A percentile compares a stretch with the other conserved stretches of the same genome.
Evolutionary conservation across 53 echinoderm and acorn worm species (phyloP).

Genomic region (Temnopleurus reevesii): DNA sequence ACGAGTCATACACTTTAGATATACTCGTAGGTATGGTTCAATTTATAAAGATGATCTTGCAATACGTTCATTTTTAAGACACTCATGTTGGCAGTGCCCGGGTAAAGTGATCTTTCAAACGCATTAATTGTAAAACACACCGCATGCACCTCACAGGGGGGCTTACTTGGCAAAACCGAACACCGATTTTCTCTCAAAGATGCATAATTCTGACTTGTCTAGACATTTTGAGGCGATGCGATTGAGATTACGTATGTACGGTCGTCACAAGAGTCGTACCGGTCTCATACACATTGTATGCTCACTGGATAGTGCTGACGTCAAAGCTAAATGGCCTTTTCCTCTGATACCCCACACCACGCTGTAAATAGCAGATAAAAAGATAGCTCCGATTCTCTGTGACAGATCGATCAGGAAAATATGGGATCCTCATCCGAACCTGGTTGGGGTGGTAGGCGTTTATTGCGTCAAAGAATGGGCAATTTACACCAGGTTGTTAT

Average conservation of each 20-base stretch:
- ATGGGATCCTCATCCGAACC: not conserved
- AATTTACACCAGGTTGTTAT: not conserved
- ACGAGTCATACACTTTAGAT: no score
- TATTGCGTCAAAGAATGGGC: slow-evolving; percentile 6
- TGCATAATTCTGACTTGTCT: not conserved
- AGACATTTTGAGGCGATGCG: not conserved
- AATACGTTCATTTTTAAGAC: no score
- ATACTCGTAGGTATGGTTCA: no score
- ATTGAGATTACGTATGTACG: not conserved
- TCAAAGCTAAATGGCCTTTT: slow-evolving; percentile 47
- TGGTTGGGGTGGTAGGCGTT: not conserved
- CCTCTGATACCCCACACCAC: slow-evolving; percentile 44
- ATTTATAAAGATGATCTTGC: no score
- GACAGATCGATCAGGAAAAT: slow-evolving; percentile 19
- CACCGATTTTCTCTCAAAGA: not conserved
- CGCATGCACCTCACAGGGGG: no score
- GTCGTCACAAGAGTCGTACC: not conserved
- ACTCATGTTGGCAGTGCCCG: no score
- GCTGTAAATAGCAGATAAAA: slow-evolving; percentile 36
- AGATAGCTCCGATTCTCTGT: slow-evolving; percentile 37
- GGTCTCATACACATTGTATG: not conserved
- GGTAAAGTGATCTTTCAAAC: not conserved
- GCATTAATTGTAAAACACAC: no score
- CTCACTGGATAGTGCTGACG: slow-evolving; percentile 21
- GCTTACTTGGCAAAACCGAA: no score